Evolutionary conservation across 1,140 invertebrate species (phyloP).

Genomic region (Manduca sexta): DNA sequence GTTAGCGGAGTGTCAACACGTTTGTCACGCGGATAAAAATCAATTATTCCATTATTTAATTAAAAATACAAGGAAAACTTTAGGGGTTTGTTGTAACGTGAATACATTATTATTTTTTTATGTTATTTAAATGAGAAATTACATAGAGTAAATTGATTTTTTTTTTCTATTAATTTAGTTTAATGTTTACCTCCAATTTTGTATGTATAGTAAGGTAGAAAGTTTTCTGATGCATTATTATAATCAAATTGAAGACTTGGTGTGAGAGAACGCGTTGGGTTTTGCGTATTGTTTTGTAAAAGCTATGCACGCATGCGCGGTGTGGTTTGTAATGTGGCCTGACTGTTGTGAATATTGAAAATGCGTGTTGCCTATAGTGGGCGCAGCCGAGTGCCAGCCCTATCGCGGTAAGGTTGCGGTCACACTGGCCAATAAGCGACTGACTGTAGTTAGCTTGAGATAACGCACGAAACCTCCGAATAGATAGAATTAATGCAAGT

Average conservation of each 20-base stretch:
- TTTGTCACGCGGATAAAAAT: slow-evolving; percentile 47
- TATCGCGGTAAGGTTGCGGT: too few species aligned
- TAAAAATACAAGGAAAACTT: slow-evolving; percentile 17
- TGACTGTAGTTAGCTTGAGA: too few species aligned
- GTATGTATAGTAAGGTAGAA: slow-evolving; percentile 47
- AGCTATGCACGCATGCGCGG: slow-evolving; percentile 45
- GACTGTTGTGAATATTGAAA: slow-evolving; percentile 17
- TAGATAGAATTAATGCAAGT: too few species aligned
- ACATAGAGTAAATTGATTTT: slow-evolving; percentile 62
- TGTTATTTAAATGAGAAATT: slow-evolving; percentile 62
- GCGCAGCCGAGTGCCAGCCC: too few species aligned
- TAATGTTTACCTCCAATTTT: slow-evolving; percentile 58
- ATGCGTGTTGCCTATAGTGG: not conserved
- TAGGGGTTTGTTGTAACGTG: slow-evolving; percentile 60
- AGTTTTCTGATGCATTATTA: slow-evolving; percentile 39
- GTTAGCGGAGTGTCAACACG: slow-evolving; percentile 41
- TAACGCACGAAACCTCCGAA: too few species aligned
- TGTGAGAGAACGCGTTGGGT: slow-evolving; percentile 20
- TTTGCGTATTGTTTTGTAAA: slow-evolving; percentile 30
- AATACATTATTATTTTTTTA: slow-evolving; percentile 50
- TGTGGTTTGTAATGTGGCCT: slow-evolving; percentile 34
- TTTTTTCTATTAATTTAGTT: slow-evolving; percentile 34
- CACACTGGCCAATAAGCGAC: too few species aligned
- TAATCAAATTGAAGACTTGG: slow-evolving; percentile 27
- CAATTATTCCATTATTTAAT: slow-evolving; percentile 67